Evolutionary conservation across 2,113 vertebrate species (phyloP).

Genomic region (Mus spicilegus): DNA sequence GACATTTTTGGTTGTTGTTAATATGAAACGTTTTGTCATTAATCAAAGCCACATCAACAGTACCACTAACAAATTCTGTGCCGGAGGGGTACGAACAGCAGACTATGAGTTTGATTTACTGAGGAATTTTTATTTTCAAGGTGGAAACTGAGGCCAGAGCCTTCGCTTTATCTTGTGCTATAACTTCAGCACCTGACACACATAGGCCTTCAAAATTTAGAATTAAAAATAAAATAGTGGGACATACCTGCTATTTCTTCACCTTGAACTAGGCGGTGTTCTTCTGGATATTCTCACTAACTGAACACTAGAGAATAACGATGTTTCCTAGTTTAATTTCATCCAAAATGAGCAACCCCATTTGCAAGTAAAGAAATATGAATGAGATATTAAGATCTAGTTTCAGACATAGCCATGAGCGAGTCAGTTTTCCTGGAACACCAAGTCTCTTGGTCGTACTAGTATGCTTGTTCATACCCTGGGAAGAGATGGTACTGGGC

Average conservation of each 20-base stretch:
- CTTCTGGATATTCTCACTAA: conserved; percentile 35
- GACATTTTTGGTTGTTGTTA: conserved; percentile 37
- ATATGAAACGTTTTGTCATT: conserved; percentile 18
- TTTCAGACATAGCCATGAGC: conserved; percentile 1
- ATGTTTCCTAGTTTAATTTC: conserved; percentile 23
- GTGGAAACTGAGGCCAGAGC: not conserved
- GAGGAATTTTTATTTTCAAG: conserved; percentile 48
- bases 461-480: not conserved
- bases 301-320: conserved; percentile 12
- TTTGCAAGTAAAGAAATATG: conserved; percentile 51
- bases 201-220: not conserved
- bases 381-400: conserved; percentile 44
- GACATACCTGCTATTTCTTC: conserved; percentile 14
- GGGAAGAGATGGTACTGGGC: not conserved
- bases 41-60: not conserved
- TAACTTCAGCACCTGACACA: not conserved
- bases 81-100: not conserved
- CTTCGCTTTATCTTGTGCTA: conserved; percentile 4
- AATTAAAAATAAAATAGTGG: not conserved
- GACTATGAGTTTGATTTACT: conserved; percentile 9
- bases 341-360: conserved; percentile 17
- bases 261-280: conserved; percentile 43
- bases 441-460: conserved; percentile 26
- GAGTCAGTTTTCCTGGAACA: conserved; percentile 18
- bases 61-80: not conserved